Conservation (phyloP, 2,113 vertebrate genomes). For the Aspidoscelis tigris region DNA sequence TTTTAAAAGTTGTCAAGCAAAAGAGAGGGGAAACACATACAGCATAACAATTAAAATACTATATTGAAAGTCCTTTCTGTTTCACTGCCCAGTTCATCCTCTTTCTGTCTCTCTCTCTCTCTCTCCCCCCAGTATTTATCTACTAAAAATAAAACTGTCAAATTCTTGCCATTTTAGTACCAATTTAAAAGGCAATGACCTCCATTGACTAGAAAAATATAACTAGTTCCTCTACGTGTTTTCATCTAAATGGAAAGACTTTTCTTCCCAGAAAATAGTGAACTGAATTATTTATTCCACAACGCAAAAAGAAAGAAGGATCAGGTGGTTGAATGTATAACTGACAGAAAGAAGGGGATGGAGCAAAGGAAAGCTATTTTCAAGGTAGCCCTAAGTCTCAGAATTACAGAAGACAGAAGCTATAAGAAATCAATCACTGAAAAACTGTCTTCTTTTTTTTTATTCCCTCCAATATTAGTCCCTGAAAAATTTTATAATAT, state of each 20-base stretch:
- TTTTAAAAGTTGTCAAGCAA: constrained; percentile 50
- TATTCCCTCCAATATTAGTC: neutral
- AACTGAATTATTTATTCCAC: constrained; percentile 7
- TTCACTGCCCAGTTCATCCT: neutral
- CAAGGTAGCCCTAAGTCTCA: neutral
- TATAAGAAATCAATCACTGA: neutral
- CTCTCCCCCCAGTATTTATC: neutral
- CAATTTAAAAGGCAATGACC: constrained; percentile 4
- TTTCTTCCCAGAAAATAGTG: neutral
- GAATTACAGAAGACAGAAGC: neutral
- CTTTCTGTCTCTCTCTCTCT: neutral
- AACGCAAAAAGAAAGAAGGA: neutral
- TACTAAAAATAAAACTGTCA: constrained; percentile 18
- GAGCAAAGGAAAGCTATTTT: neutral
- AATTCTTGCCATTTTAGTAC: constrained; percentile 21
- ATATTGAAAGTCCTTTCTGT: neutral
- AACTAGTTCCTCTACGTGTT: neutral
- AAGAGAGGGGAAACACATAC: neutral
- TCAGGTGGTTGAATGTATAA: neutral
- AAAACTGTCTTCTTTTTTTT: neutral
- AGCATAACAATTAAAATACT: constrained; percentile 6
- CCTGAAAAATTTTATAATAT: neutral
- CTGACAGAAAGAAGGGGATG: neutral
- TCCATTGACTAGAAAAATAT: constrained; percentile 9
- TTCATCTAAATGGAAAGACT: neutral